A percentile compares a stretch with the other conserved stretches of the same genome.
Conservation (phyloP, 2,888 invertebrate species). For the Nipponacmea schrenckii region DNA sequence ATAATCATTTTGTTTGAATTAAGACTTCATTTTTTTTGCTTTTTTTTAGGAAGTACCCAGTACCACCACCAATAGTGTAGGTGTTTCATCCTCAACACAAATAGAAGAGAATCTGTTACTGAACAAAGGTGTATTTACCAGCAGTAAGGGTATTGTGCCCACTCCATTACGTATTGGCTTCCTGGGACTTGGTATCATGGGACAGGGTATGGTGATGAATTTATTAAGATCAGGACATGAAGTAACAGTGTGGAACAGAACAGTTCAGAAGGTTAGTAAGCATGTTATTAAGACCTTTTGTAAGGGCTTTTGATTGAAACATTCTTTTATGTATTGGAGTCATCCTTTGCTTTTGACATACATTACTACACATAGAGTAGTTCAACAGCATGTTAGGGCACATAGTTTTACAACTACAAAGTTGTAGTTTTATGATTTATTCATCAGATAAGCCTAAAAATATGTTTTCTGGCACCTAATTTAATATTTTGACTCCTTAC, state of each 20-base stretch:
- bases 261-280: slow-evolving; percentile 83
- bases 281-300: background rate
- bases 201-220: slow-evolving; percentile 93
- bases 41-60: slow-evolving; percentile 14
- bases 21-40: too few relatives aligned
- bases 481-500: too few relatives aligned
- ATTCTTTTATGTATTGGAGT: too few relatives aligned
- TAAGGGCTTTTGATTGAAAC: too few relatives aligned
- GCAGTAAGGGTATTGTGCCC: slow-evolving; percentile 80
- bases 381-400: too few relatives aligned
- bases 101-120: slow-evolving; percentile 33
- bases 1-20: too few relatives aligned
- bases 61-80: slow-evolving; percentile 12
- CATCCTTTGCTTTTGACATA: too few relatives aligned
- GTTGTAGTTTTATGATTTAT: too few relatives aligned
- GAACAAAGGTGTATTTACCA: slow-evolving; percentile 16
- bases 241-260: slow-evolving; percentile 93
- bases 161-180: slow-evolving; percentile 91
- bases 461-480: too few relatives aligned
- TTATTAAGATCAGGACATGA: slow-evolving; percentile 92
- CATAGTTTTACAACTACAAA: too few relatives aligned
- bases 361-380: too few relatives aligned
- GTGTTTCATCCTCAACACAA: slow-evolving; percentile 41
- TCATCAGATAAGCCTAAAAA: too few relatives aligned
- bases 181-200: slow-evolving; percentile 95